Conservation (phyloP, 2,797 vertebrate species). For the Clarias pachynema region DNA sequence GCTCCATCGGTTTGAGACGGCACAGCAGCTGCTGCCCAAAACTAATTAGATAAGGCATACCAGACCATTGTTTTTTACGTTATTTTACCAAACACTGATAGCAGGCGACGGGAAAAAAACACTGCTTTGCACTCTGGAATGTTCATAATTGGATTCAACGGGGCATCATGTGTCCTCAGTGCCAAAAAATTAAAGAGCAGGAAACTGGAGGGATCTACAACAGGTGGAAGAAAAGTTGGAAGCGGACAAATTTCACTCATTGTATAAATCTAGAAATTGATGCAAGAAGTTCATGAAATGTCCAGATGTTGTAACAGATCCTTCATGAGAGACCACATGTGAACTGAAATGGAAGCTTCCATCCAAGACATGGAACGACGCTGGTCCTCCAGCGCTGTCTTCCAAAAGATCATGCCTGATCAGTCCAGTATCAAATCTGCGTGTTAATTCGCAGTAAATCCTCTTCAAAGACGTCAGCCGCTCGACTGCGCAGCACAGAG, state of each 20-base stretch:
- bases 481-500: slow-evolving; percentile 58
- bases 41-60: slow-evolving; percentile 72
- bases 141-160: slow-evolving; percentile 31
- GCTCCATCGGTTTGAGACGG: slow-evolving; percentile 61
- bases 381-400: slow-evolving; percentile 42
- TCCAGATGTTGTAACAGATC: slow-evolving; percentile 57
- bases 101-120: slow-evolving; percentile 45
- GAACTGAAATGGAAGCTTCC: slow-evolving; percentile 67
- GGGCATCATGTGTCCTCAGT: slow-evolving; percentile 4
- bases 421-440: slow-evolving; percentile 69
- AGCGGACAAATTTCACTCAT: slow-evolving; percentile 7
- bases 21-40: slow-evolving; percentile 78
- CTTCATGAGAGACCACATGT: slow-evolving; percentile 43
- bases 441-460: slow-evolving; percentile 76
- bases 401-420: slow-evolving; percentile 52
- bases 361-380: slow-evolving; percentile 58
- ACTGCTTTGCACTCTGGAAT: slow-evolving; percentile 39
- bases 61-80: slow-evolving; percentile 66
- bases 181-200: background rate
- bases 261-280: background rate
- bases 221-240: slow-evolving; percentile 22
- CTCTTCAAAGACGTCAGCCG: slow-evolving; percentile 68
- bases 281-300: slow-evolving; percentile 28
- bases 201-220: background rate
- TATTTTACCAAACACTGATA: slow-evolving; percentile 57